These are phyloP conservation scores for Drosophila saltans DNA, from an alignment of 1,140 invertebrate genomes.

Conservation along the genomic window DNA sequence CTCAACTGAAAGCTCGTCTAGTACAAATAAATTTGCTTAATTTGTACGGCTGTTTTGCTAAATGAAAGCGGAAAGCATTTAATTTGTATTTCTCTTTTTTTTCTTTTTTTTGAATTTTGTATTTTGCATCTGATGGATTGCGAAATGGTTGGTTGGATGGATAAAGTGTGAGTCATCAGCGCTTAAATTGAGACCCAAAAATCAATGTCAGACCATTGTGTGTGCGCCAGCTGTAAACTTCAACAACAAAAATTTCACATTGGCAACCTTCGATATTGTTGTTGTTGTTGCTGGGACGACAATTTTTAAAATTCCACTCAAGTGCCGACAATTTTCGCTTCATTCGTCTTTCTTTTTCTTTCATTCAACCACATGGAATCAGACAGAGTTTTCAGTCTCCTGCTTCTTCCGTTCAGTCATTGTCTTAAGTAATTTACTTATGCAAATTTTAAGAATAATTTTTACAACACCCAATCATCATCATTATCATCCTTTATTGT, in stretches of 20 bases:
- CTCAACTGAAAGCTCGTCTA: slow-evolving; percentile 15
- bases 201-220: slow-evolving; percentile 74
- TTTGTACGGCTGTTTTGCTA: slow-evolving; percentile 54
- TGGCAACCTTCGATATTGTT: not conserved
- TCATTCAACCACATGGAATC: not conserved
- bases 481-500: slow-evolving; percentile 12
- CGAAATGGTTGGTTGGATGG: slow-evolving; percentile 43
- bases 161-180: slow-evolving; percentile 36
- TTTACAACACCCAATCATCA: slow-evolving; percentile 4
- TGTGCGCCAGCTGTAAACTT: slow-evolving; percentile 41
- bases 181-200: slow-evolving; percentile 45
- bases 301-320: slow-evolving; percentile 71
- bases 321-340: slow-evolving; percentile 68
- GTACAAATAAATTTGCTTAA: slow-evolving; percentile 74
- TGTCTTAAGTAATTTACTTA: slow-evolving; percentile 9
- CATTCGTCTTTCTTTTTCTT: slow-evolving; percentile 40
- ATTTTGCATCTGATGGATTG: slow-evolving; percentile 67
- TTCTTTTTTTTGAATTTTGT: slow-evolving; percentile 17
- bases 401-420: slow-evolving; percentile 36
- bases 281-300: slow-evolving; percentile 3
- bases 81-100: slow-evolving; percentile 4
- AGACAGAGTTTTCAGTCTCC: slow-evolving; percentile 16
- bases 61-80: slow-evolving; percentile 69
- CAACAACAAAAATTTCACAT: slow-evolving; percentile 14
- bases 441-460: slow-evolving; percentile 8